Evolutionary conservation across 2,888 invertebrate species (phyloP), one percentile per base, ranked within the genome.

Genomic region (Agrypnus murinus): DNA sequence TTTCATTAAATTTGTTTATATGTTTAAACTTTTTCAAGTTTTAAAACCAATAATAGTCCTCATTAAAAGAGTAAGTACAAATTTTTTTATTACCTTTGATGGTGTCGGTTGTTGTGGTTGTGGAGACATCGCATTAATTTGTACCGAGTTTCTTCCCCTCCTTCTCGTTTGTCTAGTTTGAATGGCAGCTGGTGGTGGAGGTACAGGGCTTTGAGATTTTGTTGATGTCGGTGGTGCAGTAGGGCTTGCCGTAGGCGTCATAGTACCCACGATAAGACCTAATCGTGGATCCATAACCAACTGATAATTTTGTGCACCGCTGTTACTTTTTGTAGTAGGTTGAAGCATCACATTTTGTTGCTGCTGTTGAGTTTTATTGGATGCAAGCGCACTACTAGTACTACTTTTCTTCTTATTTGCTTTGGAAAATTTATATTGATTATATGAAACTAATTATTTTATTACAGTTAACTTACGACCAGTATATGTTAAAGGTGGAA

Each of bases 251-350:
- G 75, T 58, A 12, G 77, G 83, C 40, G 84, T 79, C 58, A 86
- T 83, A 9, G 86, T 81, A 31, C 87, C 86, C 38, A 87, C 81
- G 66, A 87, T 84, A 6, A 86, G 82, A 43, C 87, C 86, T 69
- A 86, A 82, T 65, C 86, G 79, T 10, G 88, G 87, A 82, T 89
- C 88, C 85, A 89, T 86, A 1, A 89, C 86, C 32, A 89, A 81
- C 71, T 88, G 87, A 74, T 83, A 85, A 9, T 71, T 69, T 53
- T 57, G 65, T 25, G 77, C 69, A 64, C 67, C 70, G 58, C 58
- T 74, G 25, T 74, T 74, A 25, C 25, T 25, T 5, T 25, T n/a
- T n/a, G n/a, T n/a, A 25, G 73, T 19, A 31, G 72, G 40, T 67
- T 72, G 62, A 10, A 69, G 19, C 12, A 68, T 76, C n/a, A 79